Conservation (phyloP, 2,113 vertebrate genomes). For the Grammomys dolichurus region DNA sequence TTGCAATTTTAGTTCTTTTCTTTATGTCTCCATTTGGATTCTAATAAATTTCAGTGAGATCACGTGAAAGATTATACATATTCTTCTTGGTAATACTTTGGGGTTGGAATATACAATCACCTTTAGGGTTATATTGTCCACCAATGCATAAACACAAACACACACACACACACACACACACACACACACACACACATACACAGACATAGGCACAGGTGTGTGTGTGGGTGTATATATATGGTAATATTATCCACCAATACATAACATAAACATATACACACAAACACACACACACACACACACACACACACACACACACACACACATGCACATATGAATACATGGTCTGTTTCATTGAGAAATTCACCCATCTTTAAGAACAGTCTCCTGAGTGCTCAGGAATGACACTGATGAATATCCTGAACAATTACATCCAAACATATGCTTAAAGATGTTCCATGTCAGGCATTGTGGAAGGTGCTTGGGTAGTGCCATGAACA, state of each 20-base stretch:
- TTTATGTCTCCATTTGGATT: background rate
- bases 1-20: background rate
- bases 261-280: no score
- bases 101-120: background rate
- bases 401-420: slow-evolving; percentile 3
- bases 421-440: background rate
- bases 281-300: background rate
- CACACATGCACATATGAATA: accelerated
- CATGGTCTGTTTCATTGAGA: background rate
- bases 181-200: background rate
- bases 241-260: background rate
- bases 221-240: no score
- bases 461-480: background rate
- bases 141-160: background rate
- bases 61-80: background rate
- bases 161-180: background rate
- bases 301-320: background rate
- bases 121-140: background rate
- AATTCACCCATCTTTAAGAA: background rate
- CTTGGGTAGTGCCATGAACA: background rate
- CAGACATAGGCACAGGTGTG: background rate
- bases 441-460: background rate
- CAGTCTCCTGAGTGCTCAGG: background rate
- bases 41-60: background rate
- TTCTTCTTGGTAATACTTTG: slow-evolving; percentile 13